Conservation (phyloP, 1,140 invertebrate genomes). For the Papilio aristodemus region DNA sequence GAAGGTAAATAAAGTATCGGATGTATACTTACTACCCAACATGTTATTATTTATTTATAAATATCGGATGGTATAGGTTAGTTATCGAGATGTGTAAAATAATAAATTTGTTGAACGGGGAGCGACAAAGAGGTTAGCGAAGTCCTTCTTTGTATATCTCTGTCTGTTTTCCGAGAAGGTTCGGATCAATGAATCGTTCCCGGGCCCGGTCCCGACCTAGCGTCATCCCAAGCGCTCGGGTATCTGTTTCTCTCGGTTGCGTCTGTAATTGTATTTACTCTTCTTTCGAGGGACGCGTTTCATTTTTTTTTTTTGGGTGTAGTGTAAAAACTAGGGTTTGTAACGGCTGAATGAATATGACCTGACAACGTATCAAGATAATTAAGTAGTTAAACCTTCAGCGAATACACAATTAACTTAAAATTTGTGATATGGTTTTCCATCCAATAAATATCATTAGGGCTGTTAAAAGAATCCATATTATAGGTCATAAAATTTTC, state of each 20-base stretch:
- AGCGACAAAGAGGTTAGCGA: slow-evolving; percentile 49
- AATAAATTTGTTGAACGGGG: slow-evolving; percentile 43
- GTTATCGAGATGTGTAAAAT: background rate
- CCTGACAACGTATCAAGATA: no score
- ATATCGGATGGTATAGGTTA: background rate
- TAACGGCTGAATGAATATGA: no score
- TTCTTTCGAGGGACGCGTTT: background rate
- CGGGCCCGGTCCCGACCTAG: slow-evolving; percentile 52
- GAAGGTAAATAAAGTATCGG: background rate
- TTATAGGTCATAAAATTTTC: no score
- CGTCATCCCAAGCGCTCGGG: slow-evolving; percentile 59
- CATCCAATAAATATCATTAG: no score
- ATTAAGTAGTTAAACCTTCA: no score
- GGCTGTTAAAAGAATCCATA: no score
- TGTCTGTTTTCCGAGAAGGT: slow-evolving; percentile 70
- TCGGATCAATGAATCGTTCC: slow-evolving; percentile 80
- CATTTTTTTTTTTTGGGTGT: no score
- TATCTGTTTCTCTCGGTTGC: slow-evolving; percentile 43
- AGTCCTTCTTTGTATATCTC: slow-evolving; percentile 53
- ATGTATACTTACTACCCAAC: background rate
- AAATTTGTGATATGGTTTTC: no score
- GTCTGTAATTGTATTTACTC: slow-evolving; percentile 19
- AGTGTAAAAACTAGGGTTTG: no score
- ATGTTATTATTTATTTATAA: background rate
- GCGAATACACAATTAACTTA: no score